Base-by-base conservation (phyloP, 1,140 invertebrate species). In the Drosophila ficusphila region DNA sequence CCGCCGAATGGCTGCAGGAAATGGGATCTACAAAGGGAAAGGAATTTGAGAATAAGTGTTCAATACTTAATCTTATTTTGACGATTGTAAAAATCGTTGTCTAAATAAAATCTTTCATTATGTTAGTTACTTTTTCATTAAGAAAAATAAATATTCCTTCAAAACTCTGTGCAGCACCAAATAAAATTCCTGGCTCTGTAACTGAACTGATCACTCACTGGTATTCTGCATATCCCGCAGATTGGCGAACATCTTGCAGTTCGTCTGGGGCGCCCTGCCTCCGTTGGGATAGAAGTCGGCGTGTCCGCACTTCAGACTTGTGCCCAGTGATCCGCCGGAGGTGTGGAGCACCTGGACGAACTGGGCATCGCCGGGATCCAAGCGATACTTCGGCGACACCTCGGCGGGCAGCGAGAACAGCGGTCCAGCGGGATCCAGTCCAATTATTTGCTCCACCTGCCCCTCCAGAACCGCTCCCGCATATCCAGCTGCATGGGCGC, bases 311-410 rank as follows among this genome's bases (percentile, higher is more conserved):
- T 96, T 93, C 11, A 94, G 89, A 0, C 93, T 93, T 27, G 95
- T 95, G 0, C 96, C 96, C 54, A 97, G 93, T 0, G 94, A 91
- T 0, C 96, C 96, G 0, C 95, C 96, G 78, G 98, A 96, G 0
- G 97, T 97, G 86, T 99, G 98, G 48, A 98, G 95, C 2, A 98
- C 95, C 90, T 98, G 97, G 0, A 99, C 97, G 89, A 97, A 98
- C 19, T 93, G 83, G 0, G 97, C 97, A 81, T 98, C 97, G 0
- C 93, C 93, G 11, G 93, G 90, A 16, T 95, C 93, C 16, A 97
- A 88, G 14, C 96, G 94, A 4, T 94, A 95, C 27, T 94, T 92
- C 7, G 92, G 91, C 14, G 94, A 94, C 4, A 94, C 94, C 9
- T 95, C 76, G 0, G 82, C 71, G 1, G 90, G 90, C 73, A 92